A percentile compares a stretch with the other conserved stretches of the same genome.
These are phyloP conservation scores for Erannis defoliaria DNA, from an alignment of 2,888 invertebrate species.

Conservation along the genomic window DNA sequence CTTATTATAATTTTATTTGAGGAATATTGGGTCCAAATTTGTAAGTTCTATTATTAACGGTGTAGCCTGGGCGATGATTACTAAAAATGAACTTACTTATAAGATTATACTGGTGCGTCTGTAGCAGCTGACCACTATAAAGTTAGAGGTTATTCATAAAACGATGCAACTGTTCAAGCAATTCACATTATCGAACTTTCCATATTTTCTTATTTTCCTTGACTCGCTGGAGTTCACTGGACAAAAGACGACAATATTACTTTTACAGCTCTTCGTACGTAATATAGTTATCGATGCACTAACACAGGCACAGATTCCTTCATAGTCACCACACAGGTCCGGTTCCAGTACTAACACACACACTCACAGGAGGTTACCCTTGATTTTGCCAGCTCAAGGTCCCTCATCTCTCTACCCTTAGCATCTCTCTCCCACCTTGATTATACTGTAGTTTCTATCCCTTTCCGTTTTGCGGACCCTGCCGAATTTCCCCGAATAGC, in stretches of 20 bases:
- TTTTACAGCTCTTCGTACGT: conserved; percentile 35
- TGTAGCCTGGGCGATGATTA: no score
- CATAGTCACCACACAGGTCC: conserved; percentile 53
- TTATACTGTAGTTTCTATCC: conserved; percentile 66
- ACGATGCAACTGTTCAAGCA: neutral
- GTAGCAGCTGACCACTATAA: neutral
- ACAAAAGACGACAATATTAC: conserved; percentile 49
- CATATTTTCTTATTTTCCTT: conserved; percentile 11
- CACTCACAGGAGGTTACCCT: conserved; percentile 77
- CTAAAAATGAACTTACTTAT: no score
- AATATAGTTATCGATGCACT: conserved; percentile 53
- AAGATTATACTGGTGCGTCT: neutral
- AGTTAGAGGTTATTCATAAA: neutral
- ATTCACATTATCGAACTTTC: neutral
- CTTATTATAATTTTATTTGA: no score
- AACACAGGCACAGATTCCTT: conserved; percentile 42
- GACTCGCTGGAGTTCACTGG: conserved; percentile 51
- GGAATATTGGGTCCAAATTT: no score
- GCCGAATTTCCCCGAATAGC: conserved; percentile 80
- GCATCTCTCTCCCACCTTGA: conserved; percentile 66
- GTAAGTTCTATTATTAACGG: no score
- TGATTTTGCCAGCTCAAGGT: conserved; percentile 87
- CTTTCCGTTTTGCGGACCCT: conserved; percentile 72
- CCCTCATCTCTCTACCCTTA: conserved; percentile 74
- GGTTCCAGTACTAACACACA: conserved; percentile 68